A percentile compares a stretch with the other conserved stretches of the same genome.
Conservation (phyloP, 2,888 invertebrate genomes). For the Cremastinae sp. region DNA sequence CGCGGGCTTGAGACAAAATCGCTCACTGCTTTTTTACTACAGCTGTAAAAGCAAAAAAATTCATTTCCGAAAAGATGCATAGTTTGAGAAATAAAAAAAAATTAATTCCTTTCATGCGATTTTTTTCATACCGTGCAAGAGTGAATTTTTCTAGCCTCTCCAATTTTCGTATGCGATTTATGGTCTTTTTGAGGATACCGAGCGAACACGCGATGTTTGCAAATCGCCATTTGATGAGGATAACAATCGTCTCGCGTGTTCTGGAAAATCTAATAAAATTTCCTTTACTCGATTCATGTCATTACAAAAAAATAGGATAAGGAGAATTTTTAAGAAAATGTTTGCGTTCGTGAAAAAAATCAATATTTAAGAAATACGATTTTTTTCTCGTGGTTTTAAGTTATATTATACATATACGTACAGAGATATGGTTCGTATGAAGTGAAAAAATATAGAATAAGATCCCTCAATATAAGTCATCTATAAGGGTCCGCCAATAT, state of each 20-base stretch:
- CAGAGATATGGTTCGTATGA: background rate
- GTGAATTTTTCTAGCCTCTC: too few relatives aligned
- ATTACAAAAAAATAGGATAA: constrained; percentile 13
- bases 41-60: too few relatives aligned
- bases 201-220: too few relatives aligned
- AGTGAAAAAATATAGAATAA: constrained; percentile 28
- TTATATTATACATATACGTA: background rate
- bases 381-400: too few relatives aligned
- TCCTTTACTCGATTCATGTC: background rate
- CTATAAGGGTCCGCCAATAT: constrained; percentile 59
- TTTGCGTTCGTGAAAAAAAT: too few relatives aligned
- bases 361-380: too few relatives aligned
- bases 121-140: background rate
- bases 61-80: too few relatives aligned
- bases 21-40: too few relatives aligned
- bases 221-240: constrained; percentile 7
- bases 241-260: background rate
- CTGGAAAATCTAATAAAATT: background rate
- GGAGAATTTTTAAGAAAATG: too few relatives aligned
- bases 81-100: background rate
- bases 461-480: constrained; percentile 10
- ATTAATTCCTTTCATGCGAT: constrained; percentile 1
- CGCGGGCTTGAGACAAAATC: background rate
- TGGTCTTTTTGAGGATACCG: too few relatives aligned
- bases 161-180: too few relatives aligned